Percentiles rank a stretch among this genome's conserved stretches.
Conservation (phyloP, 2,888 invertebrate genomes). For the Drosophila differens region DNA sequence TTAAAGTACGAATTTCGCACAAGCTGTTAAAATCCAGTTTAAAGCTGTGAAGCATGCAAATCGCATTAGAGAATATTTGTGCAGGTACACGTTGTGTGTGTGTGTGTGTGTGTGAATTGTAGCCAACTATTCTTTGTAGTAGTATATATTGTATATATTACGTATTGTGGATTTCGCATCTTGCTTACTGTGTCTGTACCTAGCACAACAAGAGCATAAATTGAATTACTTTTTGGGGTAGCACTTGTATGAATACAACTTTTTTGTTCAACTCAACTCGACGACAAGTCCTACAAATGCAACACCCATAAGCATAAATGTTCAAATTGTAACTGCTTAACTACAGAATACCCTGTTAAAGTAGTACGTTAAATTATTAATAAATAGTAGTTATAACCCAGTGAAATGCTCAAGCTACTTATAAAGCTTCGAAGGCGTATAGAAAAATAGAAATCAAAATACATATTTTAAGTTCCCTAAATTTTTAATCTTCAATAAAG, state of each 20-base stretch:
- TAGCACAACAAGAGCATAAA: slow-evolving; percentile 41
- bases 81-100: neutral
- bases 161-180: slow-evolving; percentile 7
- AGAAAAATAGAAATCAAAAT: neutral
- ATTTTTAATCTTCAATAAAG: neutral
- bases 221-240: slow-evolving; percentile 60
- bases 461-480: rapidly evolving
- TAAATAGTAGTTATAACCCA: neutral
- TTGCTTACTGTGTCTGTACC: slow-evolving; percentile 6
- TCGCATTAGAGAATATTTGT: slow-evolving; percentile 40
- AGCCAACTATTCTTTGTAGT: slow-evolving; percentile 28
- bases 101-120: slow-evolving; percentile 3
- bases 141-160: neutral
- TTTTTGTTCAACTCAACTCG: slow-evolving; percentile 9
- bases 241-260: slow-evolving; percentile 45
- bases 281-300: slow-evolving; percentile 38
- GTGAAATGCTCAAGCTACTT: neutral
- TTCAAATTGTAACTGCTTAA: neutral
- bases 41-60: slow-evolving; percentile 55
- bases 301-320: slow-evolving; percentile 9
- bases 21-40: slow-evolving; percentile 39
- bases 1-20: slow-evolving; percentile 17
- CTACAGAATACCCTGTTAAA: slow-evolving; percentile 13
- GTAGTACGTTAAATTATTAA: neutral
- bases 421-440: neutral